A percentile compares a stretch with the other conserved stretches of the same genome.
Evolutionary conservation across 2,113 vertebrate genomes (phyloP).

Genomic region (human): DNA sequence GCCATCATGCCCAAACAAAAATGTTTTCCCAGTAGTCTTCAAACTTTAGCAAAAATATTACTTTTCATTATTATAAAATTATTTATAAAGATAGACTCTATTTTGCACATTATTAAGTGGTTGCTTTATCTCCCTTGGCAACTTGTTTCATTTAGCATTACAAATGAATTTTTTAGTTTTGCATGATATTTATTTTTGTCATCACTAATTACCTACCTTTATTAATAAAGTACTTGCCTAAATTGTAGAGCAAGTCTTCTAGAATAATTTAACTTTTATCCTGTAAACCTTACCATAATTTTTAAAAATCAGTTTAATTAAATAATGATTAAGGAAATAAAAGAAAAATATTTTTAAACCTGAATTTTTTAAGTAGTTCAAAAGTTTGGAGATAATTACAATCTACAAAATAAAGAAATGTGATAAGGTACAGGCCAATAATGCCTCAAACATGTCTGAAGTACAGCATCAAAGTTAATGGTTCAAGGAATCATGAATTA

Average conservation of each 20-base stretch:
- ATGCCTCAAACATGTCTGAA: constrained; percentile 1
- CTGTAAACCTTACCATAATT: not conserved
- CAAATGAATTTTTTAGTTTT: not conserved
- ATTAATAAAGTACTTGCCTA: not conserved
- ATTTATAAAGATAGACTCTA: not conserved
- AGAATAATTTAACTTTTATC: not conserved
- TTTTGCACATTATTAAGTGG: not conserved
- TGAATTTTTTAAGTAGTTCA: not conserved
- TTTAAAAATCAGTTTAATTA: not conserved
- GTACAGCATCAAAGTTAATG: not conserved
- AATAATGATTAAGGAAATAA: not conserved
- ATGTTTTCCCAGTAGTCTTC: not conserved
- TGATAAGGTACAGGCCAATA: not conserved
- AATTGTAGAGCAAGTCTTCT: not conserved
- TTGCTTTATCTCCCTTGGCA: not conserved
- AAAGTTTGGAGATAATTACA: not conserved
- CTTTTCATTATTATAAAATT: not conserved
- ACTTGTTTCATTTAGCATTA: not conserved
- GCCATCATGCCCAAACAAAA: too few relatives aligned
- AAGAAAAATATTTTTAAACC: not conserved
- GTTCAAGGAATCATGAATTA: not conserved
- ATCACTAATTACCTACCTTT: not conserved
- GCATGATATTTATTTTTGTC: not conserved
- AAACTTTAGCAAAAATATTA: not conserved
- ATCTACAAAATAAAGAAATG: constrained; percentile 14